Base-by-base conservation (phyloP, 2,113 vertebrate species). In the Toxostoma redivivum region DNA sequence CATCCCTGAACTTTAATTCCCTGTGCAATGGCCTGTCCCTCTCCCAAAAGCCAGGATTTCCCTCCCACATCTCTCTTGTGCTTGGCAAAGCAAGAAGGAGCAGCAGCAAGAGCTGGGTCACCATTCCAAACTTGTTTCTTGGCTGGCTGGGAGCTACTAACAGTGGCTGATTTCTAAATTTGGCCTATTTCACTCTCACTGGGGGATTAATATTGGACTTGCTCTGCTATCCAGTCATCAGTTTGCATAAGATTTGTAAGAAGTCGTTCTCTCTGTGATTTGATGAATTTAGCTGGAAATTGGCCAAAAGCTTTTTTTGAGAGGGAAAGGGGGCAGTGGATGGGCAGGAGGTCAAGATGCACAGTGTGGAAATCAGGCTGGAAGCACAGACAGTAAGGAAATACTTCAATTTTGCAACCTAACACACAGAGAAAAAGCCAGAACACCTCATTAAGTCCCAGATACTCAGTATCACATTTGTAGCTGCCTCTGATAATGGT, bases 131-230 rank as follows among this genome's bases (percentile, higher is more conserved):
- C 80, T 78, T 86, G 72, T 70, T 93, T 92, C 74, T 83, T 86
- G 83, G 38, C 76, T 95, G 91, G 62, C 91, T 81, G 71, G 82
- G 86, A 97, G 76, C 76, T 90, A 25, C 91, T 40, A 96, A 93
- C 94, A 86, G 94, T 92, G 95, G 95, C 94, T 67, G 83, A 84
- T 92, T 74, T 78, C 91, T 96, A 91, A 95, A 94, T 92, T 94
- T 67, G 87, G 94, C 80, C 88, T 88, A 18, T 81, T 94, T 93
- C 54, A 18, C 88, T 94, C 51, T 93, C 76, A 0, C 82, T 88
- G 30, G 56, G 88, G 72, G 56, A 86, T 73, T 80, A 77, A 92
- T 69, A 37, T 73, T 91, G 86, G 91, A 64, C 47, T 71, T 58
- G 47, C 35, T 71, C 88, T 88, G 40, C 72, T 88, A 37, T 48